These are phyloP conservation scores for Magallana angulata DNA, from an alignment of 1,140 invertebrate species.

Conservation along the genomic window DNA sequence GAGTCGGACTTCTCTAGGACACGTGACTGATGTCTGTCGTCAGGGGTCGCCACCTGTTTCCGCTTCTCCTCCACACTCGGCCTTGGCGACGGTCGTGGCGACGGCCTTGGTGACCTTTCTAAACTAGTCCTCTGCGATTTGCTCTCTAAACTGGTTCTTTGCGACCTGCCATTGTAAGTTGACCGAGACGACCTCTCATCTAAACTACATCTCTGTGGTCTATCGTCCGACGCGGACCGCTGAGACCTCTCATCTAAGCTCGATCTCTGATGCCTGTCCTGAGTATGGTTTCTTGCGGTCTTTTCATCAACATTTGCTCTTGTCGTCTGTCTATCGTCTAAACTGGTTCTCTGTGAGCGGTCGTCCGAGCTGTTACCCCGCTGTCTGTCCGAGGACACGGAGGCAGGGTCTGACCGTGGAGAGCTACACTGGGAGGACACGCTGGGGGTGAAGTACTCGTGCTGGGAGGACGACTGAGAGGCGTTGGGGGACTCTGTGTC, in stretches of 20 bases:
- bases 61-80: neutral
- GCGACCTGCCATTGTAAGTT: neutral
- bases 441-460: slow-evolving; percentile 74
- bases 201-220: neutral
- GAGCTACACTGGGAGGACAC: slow-evolving; percentile 76
- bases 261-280: neutral
- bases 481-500: slow-evolving; percentile 70
- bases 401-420: slow-evolving; percentile 73
- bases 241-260: neutral
- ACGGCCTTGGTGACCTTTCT: too few relatives aligned
- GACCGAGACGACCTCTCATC: neutral
- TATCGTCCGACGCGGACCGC: neutral
- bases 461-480: slow-evolving; percentile 75
- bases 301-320: neutral
- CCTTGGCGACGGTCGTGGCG: too few relatives aligned
- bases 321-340: slow-evolving; percentile 41
- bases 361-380: slow-evolving; percentile 46
- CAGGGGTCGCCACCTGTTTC: neutral
- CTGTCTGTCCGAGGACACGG: slow-evolving; percentile 71
- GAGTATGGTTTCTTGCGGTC: neutral
- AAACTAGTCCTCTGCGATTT: too few relatives aligned
- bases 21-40: neutral
- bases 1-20: neutral
- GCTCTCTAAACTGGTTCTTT: neutral
- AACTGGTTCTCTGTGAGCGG: slow-evolving; percentile 44